These are phyloP conservation scores for Trochalopteron elliotii DNA, from an alignment of 2,113 vertebrate species.

Conservation along the genomic window DNA sequence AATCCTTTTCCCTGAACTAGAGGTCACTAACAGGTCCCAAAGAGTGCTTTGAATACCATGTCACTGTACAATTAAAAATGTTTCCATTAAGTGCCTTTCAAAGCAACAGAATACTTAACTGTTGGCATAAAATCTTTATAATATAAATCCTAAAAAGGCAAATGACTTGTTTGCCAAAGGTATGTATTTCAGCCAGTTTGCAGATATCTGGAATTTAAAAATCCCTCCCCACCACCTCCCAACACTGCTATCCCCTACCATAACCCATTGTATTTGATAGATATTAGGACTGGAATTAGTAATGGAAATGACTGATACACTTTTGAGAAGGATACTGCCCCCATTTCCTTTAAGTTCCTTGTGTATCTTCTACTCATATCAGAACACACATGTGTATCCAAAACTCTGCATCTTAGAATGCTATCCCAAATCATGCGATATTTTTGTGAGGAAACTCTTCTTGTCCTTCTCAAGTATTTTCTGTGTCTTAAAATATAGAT, in stretches of 20 bases:
- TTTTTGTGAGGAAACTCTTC: neutral
- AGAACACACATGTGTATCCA: neutral
- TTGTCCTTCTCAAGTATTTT: neutral
- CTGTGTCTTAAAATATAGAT: neutral
- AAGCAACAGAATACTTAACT: neutral
- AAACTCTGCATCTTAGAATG: neutral
- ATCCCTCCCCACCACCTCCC: accelerated
- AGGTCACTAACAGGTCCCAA: neutral
- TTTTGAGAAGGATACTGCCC: neutral
- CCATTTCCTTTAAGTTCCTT: neutral
- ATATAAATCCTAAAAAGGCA: neutral
- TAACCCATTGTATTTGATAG: neutral
- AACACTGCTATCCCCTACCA: accelerated
- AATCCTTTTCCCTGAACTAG: neutral
- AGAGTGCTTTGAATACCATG: neutral
- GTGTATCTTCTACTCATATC: neutral
- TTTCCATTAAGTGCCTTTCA: neutral
- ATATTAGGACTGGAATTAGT: neutral
- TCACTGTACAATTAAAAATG: neutral
- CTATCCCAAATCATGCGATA: neutral
- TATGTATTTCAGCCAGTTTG: neutral
- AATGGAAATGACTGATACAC: neutral
- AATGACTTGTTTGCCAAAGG: neutral
- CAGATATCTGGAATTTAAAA: neutral
- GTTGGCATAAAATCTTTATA: neutral